These are phyloP conservation scores for Thera obeliscata DNA, from an alignment of 2,888 invertebrate species.

Conservation along the genomic window DNA sequence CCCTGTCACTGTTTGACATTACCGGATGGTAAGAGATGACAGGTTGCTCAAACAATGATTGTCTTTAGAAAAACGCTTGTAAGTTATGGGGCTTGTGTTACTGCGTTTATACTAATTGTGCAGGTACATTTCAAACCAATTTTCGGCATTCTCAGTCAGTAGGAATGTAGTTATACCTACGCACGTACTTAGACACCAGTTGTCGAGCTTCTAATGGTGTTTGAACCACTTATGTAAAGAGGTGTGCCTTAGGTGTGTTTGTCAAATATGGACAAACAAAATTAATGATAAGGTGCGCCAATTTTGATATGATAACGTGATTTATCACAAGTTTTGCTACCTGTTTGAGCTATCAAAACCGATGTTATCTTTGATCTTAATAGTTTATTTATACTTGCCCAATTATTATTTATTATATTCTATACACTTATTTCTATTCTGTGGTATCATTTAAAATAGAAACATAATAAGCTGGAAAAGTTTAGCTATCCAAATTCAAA, in stretches of 20 bases:
- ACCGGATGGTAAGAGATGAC: too few species aligned
- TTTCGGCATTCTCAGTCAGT: background rate
- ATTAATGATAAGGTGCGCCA: conserved; percentile 31
- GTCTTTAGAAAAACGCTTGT: too few species aligned
- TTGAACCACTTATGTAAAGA: background rate
- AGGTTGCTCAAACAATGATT: too few species aligned
- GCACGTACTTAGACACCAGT: background rate
- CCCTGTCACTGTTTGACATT: too few species aligned
- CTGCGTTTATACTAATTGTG: background rate
- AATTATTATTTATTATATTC: background rate
- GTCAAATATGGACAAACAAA: conserved; percentile 26
- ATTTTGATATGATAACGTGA: conserved; percentile 24
- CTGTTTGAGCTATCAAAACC: conserved; percentile 8
- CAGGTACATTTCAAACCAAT: background rate
- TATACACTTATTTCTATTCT: too few species aligned
- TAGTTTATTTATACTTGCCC: background rate
- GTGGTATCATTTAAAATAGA: too few species aligned
- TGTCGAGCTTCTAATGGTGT: background rate
- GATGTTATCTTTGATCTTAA: conserved; percentile 2
- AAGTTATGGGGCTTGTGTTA: too few species aligned
- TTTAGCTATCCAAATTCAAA: too few species aligned
- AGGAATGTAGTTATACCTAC: background rate
- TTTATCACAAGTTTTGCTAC: conserved; percentile 17
- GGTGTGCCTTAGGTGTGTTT: conserved; percentile 10
- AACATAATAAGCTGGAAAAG: too few species aligned